Evolutionary conservation across 2,113 vertebrate genomes (phyloP), one percentile per base, ranked within the genome.

Genomic region (Pelodiscus sinensis): DNA sequence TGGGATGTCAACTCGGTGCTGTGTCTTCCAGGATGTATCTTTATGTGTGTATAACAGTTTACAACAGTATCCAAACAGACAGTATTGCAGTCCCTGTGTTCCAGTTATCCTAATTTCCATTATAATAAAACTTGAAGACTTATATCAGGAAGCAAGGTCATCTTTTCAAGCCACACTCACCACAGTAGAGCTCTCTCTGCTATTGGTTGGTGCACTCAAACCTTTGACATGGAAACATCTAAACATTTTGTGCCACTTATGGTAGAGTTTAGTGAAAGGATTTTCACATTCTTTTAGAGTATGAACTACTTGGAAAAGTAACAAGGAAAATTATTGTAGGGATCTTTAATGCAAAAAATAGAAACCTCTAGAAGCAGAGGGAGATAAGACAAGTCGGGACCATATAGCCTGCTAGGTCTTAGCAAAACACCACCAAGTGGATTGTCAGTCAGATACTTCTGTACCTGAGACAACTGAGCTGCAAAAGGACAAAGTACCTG

Each of bases 401-500:
- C 56, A 25, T 27, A 8, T 25, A 73, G 13, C 24, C 22, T 50
- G 44, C 38, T 44, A 50, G 38, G 38, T 77, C 56, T 82, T 35
- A 13, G 24, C 73, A 77, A 8, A 50, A 8, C 80, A 82, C 57
- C 55, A 82, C 56, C 56, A 58, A 58, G 56, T 31, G 80, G 56
- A 24, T 1, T 54, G 31, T 58, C 1, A 24, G 58, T 51, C 0
- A 0, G 51, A 2, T n/a, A 5, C 2, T 14, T 80, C 22, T 82
- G 6, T n/a, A 56, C n/a, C 87, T 95, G 6, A 58, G 22, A 52
- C 6, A 86, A 16, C 29, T 79, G 14, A 16, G 19, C 77, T 60
- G 51, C 84, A 60, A n/a, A 22, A 50, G 29, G n/a, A 52, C 4
- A 18, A 15, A 27, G 24, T 35, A 60, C 35, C 24, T 81, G 54